Evolutionary conservation across 35 echinoderm and acorn worm species (phyloP).

Genomic region (Apostichopus parvimensis): DNA sequence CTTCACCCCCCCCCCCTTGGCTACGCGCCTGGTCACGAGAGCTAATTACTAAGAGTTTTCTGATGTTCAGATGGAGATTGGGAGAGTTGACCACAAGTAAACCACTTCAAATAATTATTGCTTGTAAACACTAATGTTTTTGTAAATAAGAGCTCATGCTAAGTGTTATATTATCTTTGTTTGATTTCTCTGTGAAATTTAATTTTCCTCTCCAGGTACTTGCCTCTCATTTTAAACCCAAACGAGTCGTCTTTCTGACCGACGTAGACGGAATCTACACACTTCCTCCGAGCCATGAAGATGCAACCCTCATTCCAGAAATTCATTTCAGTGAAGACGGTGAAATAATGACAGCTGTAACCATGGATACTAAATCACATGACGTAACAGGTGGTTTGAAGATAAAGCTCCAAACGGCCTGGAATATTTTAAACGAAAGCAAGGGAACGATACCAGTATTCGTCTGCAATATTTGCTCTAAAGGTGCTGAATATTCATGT

Average conservation of each 20-base stretch:
- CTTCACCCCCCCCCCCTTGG: too few relatives aligned
- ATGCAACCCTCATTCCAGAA: conserved; percentile 52
- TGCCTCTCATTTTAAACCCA: conserved; percentile 66
- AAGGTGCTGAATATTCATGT: conserved; percentile 55
- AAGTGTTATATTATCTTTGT: too few relatives aligned
- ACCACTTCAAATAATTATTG: too few relatives aligned
- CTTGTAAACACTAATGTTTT: too few relatives aligned
- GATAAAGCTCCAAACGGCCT: conserved; percentile 67
- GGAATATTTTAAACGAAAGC: conserved; percentile 58
- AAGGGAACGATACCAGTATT: conserved; percentile 58
- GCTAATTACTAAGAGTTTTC: too few relatives aligned
- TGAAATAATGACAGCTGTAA: conserved; percentile 47
- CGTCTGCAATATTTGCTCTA: conserved; percentile 54
- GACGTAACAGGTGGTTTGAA: conserved; percentile 86
- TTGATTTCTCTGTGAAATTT: too few relatives aligned
- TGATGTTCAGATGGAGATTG: too few relatives aligned
- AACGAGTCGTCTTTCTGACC: conserved; percentile 80
- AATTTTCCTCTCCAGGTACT: conserved; percentile 47
- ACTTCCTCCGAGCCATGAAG: conserved; percentile 58
- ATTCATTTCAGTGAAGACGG: conserved; percentile 53
- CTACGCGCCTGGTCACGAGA: too few relatives aligned
- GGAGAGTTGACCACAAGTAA: too few relatives aligned
- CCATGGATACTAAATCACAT: conserved; percentile 63
- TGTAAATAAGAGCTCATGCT: too few relatives aligned
- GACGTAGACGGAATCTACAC: conserved; percentile 76